phyloP scores from a whole-genome alignment of 2,797 vertebrate genomes.

The Crocodylus rhombifer region DNA sequence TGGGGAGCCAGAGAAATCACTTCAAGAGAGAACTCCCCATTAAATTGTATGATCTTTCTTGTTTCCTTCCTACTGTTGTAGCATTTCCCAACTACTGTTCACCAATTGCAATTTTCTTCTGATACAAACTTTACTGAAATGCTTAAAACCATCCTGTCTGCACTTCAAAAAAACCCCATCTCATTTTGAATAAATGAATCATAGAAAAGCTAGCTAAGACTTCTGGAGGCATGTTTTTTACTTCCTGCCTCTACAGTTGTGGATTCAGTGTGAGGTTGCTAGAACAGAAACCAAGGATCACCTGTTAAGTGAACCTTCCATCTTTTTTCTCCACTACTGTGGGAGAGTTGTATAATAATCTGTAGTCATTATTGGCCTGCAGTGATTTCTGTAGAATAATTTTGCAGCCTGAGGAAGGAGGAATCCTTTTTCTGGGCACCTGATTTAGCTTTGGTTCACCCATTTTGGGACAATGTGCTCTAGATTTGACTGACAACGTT shows the following conservation, averaged over 20 bases:
- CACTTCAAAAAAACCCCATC: not conserved
- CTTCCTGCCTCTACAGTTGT: not conserved
- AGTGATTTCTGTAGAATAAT: not conserved
- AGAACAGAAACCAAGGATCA: not conserved
- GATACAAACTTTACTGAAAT: not conserved
- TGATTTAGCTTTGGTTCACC: not conserved
- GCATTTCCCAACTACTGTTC: not conserved
- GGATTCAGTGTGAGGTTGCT: not conserved
- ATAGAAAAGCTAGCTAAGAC: not conserved
- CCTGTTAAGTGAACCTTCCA: accelerated
- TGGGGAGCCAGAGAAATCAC: not conserved
- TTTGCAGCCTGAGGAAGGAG: not conserved
- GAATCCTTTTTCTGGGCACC: not conserved
- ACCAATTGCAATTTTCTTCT: not conserved
- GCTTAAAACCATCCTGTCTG: not conserved
- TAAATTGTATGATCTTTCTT: accelerated
- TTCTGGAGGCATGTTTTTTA: not conserved
- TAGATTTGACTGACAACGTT: not conserved
- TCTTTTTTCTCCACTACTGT: not conserved
- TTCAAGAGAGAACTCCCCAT: not conserved
- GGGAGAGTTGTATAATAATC: not conserved
- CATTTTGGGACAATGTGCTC: not conserved
- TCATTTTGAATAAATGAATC: accelerated
- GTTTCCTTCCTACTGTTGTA: not conserved
- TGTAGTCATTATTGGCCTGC: not conserved